phyloP scores from a whole-genome alignment of 2,113 vertebrate genomes.

The Pseudorhombus dupliciocellatus region DNA sequence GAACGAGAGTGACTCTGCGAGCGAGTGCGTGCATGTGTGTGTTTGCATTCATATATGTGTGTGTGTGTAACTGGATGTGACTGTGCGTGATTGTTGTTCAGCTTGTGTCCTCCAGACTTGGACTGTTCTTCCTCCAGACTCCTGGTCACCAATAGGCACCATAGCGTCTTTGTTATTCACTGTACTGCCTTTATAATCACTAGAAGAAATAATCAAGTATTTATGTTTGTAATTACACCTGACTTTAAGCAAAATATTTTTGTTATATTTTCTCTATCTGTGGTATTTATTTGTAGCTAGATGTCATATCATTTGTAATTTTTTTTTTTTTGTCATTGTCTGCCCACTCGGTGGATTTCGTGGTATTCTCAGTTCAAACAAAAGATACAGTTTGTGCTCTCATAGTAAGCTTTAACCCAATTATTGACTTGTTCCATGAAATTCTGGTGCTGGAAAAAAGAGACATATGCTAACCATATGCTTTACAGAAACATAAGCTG shows the following conservation, averaged over 20 bases:
- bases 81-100: slow-evolving; percentile 34
- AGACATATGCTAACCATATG: slow-evolving; percentile 64
- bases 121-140: slow-evolving; percentile 52
- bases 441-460: slow-evolving; percentile 57
- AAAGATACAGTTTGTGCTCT: slow-evolving; percentile 28
- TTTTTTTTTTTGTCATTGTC: slow-evolving; percentile 44
- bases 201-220: slow-evolving; percentile 82
- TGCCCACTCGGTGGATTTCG: slow-evolving; percentile 28
- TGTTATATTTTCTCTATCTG: slow-evolving; percentile 81
- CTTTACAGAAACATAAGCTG: slow-evolving; percentile 75
- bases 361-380: slow-evolving; percentile 37
- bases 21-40: not conserved
- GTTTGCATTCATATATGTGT: slow-evolving; percentile 37
- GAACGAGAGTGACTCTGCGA: slow-evolving; percentile 25
- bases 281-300: slow-evolving; percentile 86
- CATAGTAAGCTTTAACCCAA: slow-evolving; percentile 68
- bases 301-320: slow-evolving; percentile 62
- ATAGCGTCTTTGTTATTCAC: slow-evolving; percentile 74
- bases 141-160: slow-evolving; percentile 60
- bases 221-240: slow-evolving; percentile 85
- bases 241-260: slow-evolving; percentile 75
- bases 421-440: slow-evolving; percentile 65
- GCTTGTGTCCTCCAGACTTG: slow-evolving; percentile 54
- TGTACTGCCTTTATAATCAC: slow-evolving; percentile 78
- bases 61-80: slow-evolving; percentile 25